These are phyloP conservation scores for Mystacides longicornis DNA, from an alignment of 2,888 invertebrate species.

Conservation along the genomic window DNA sequence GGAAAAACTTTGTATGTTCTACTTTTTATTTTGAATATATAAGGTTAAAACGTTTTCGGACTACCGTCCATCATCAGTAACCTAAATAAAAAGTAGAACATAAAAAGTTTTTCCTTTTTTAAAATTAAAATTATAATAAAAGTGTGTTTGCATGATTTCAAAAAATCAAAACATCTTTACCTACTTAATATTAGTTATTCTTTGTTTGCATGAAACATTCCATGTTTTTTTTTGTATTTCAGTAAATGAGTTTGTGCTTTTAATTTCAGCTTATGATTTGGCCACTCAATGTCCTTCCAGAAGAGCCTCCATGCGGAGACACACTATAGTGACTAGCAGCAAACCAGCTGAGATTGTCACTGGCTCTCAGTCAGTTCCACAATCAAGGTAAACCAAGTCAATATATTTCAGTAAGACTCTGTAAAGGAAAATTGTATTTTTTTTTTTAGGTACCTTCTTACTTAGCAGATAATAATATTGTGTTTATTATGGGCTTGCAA, in stretches of 20 bases:
- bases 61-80: no score
- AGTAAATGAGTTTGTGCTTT: neutral
- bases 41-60: no score
- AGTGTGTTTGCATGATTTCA: no score
- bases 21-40: no score
- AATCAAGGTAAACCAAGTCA: constrained; percentile 48
- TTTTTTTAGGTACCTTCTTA: neutral
- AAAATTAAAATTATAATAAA: no score
- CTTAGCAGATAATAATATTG: neutral
- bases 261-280: constrained; percentile 64
- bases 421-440: neutral
- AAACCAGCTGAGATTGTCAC: constrained; percentile 40
- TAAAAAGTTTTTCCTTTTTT: no score
- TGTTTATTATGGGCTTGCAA: neutral
- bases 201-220: neutral
- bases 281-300: constrained; percentile 73
- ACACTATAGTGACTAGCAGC: constrained; percentile 57
- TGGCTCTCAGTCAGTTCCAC: constrained; percentile 61
- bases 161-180: no score
- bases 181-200: neutral
- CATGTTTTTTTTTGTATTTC: no score
- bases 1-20: no score
- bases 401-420: no score
- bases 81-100: no score
- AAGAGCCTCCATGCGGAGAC: constrained; percentile 59